Evolutionary conservation across 2,888 invertebrate genomes (phyloP).

Genomic region (Caenorhabditis sp.): DNA sequence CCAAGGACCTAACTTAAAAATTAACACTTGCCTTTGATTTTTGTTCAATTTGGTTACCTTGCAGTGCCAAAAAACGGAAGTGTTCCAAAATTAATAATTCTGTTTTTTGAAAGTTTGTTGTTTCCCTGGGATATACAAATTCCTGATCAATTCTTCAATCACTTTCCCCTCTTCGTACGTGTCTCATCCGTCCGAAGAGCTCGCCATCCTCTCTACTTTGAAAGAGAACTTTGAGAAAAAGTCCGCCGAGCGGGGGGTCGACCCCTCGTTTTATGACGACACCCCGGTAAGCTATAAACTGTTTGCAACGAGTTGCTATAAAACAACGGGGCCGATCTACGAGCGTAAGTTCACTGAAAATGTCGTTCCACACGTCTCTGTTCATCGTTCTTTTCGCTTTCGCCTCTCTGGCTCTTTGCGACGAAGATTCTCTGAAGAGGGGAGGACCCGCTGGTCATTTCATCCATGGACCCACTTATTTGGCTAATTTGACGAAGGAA

Average conservation of each 20-base stretch:
- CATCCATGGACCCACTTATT: slow-evolving; percentile 45
- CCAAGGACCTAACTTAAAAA: too few species aligned
- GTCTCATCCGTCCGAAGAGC: too few species aligned
- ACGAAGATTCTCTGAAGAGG: slow-evolving; percentile 16
- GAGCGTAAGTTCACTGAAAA: slow-evolving; percentile 18
- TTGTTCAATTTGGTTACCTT: too few species aligned
- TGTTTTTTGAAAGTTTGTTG: too few species aligned
- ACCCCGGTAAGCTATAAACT: neutral
- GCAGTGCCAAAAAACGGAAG: too few species aligned
- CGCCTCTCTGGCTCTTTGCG: slow-evolving; percentile 33
- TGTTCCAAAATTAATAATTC: too few species aligned
- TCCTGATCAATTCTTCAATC: too few species aligned
- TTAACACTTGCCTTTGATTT: too few species aligned
- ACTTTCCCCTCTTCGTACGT: too few species aligned
- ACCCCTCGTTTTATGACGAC: neutral
- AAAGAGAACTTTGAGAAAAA: too few species aligned
- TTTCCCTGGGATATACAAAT: too few species aligned
- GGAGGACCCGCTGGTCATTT: slow-evolving; percentile 21
- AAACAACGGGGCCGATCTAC: neutral
- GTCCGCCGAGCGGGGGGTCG: neutral
- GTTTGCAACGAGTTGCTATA: neutral
- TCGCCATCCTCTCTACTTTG: too few species aligned
- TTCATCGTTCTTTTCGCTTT: slow-evolving; percentile 17
- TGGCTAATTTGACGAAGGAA: slow-evolving; percentile 57
- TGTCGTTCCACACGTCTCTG: slow-evolving; percentile 19